Base-by-base conservation (phyloP, 2,888 invertebrate species). In the Macrophya alboannulata region DNA sequence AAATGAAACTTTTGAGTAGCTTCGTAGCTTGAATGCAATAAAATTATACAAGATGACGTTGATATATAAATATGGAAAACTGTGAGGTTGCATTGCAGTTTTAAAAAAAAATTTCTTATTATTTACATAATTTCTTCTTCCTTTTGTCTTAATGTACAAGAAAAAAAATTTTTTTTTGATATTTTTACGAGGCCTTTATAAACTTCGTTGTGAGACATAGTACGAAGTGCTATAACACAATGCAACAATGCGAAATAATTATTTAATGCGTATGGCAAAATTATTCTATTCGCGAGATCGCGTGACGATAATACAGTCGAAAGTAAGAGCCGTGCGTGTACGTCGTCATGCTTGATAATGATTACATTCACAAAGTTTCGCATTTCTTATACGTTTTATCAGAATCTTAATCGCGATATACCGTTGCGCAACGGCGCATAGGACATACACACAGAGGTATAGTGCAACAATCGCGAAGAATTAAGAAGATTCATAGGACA, bases 351-450 rank as follows among this genome's bases (percentile, higher is more conserved):
- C 43, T 21, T 43, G 81, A 43, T 62, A 62, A 62, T 62, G 10
- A 62, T 81, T 81, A 81, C 43, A 81, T 81, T 62, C 43, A 37
- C 55, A 17, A 77, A 40, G 21, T 62, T 43, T 9, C 81, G n/a
- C n/a, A 43, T 40, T 59, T 79, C 79, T 31, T 40, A 17, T 37
- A 79, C 9, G 25, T 51, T 55, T 25, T 76, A 45, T 71, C 71
- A 25, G 45, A 21, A 76, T 76, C 76, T 48, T n/a, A 25, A 76
- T 76, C 31, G 15, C 17, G n/a, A 55, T 55, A 48, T 79, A 17
- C 25, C 31, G 12, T 43, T 72, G 43, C 40, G 17, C 43, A 43
- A 72, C 72, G 72, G 21, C 48, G 48, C 45, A n/a, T 45, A 76
- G 17, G 15, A 37, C 17, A 40, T 15, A 31, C n/a, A 55, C n/a